Conservation (phyloP, 2,888 invertebrate genomes). For the Sinelater perroti region DNA sequence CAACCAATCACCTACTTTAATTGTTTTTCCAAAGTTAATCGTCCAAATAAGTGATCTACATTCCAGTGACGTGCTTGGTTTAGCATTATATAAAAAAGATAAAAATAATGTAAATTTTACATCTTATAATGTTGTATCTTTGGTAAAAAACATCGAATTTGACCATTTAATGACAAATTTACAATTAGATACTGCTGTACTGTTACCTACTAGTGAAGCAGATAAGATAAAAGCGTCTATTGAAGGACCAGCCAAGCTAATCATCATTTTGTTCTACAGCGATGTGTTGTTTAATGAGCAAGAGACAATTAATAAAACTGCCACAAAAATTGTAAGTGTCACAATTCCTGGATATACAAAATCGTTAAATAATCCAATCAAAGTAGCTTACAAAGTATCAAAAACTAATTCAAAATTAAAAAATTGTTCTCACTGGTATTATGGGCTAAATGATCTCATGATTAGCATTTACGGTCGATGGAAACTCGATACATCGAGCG, state of each 20-base stretch:
- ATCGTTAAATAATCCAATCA: slow-evolving; percentile 63
- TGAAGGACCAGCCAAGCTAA: slow-evolving; percentile 32
- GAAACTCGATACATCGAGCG: slow-evolving; percentile 11
- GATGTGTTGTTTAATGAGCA: slow-evolving; percentile 39
- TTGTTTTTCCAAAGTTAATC: slow-evolving; percentile 31
- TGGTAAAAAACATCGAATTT: slow-evolving; percentile 10
- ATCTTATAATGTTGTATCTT: background rate
- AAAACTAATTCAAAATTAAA: slow-evolving; percentile 22
- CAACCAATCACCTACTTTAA: background rate
- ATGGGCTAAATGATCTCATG: slow-evolving; percentile 61
- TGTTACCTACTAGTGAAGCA: background rate
- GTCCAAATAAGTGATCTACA: slow-evolving; percentile 31
- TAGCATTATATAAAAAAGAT: slow-evolving; percentile 5
- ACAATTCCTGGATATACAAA: slow-evolving; percentile 64
- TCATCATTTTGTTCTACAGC: slow-evolving; percentile 37
- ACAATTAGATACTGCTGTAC: slow-evolving; percentile 9
- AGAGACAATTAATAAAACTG: slow-evolving; percentile 1
- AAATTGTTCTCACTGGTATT: slow-evolving; percentile 65
- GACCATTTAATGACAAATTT: background rate
- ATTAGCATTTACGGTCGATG: slow-evolving; percentile 42
- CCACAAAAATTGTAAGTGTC: slow-evolving; percentile 66
- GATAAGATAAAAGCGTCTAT: slow-evolving; percentile 2
- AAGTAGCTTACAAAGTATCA: slow-evolving; percentile 41
- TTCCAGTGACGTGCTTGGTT: slow-evolving; percentile 16
- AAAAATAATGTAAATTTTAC: background rate